Evolutionary conservation across 2,888 invertebrate genomes (phyloP), one percentile per base, ranked within the genome.

Genomic region (Habrosyne pyritoides): DNA sequence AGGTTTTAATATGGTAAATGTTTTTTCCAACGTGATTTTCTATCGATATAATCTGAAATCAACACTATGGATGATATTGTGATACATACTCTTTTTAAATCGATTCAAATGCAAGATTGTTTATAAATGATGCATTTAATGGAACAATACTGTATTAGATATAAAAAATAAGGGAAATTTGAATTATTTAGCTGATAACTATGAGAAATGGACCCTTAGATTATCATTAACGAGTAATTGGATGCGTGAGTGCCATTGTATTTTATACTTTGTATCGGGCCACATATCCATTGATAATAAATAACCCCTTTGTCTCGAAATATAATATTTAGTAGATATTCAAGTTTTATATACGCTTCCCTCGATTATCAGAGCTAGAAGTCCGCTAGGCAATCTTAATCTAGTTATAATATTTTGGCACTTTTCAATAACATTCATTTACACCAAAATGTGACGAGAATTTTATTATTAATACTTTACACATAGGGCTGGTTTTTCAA

Each of bases 241-340:
- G 51, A 67, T 66, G 66, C 56, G 61, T 57, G 63, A 67, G 67
- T 71, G 42, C 42, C 42, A 42, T 42, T 42, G 42, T 18, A 42
- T 42, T 18, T 42, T 42, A 42, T 42, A 42, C 42, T 42, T 18
- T 42, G 8, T 42, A 42, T 42, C n/a, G 42, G 42, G 42, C 42
- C 42, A 42, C 42, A 42, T 42, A 42, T 42, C 42, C 42, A 42
- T 42, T 18, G 7, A 36, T 36, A 42, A 42, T 42, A 42, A 42
- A 42, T 42, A 18, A 18, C 42, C 8, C 42, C 14, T 42, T 33
- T 42, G 42, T 42, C 42, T 18, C 42, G 8, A 42, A 42, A 42
- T 42, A 42, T n/a, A 36, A 36, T 18, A 42, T 7, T 2, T 42
- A 42, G 42, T 18, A n/a, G 18, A 42, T 42, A 42, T 8, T 42